phyloP scores from a whole-genome alignment of 53 echinoderm and acorn worm species.

The Astropecten irregularis region DNA sequence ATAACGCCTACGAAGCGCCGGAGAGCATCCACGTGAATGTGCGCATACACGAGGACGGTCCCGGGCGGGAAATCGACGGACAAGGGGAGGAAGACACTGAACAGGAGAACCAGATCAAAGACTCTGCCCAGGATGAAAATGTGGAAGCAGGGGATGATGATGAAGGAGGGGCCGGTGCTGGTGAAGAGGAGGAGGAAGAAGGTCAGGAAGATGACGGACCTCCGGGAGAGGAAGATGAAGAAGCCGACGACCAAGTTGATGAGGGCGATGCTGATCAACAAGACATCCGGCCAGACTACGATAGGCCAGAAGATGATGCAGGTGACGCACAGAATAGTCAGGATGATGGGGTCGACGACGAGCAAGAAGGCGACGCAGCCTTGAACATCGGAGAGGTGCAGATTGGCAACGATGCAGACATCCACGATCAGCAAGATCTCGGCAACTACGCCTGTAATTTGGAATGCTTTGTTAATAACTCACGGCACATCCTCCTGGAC shows the following conservation, averaged over 20 bases:
- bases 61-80: no score
- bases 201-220: neutral
- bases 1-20: no score
- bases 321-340: conserved; percentile 66
- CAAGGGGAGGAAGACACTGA: no score
- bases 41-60: no score
- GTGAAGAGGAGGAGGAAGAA: neutral
- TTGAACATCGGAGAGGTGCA: conserved; percentile 67
- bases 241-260: no score
- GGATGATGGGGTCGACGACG: conserved; percentile 62
- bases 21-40: no score
- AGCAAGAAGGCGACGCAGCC: conserved; percentile 66
- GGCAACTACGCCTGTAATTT: neutral
- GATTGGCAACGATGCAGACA: neutral
- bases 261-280: no score
- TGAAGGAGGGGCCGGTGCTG: neutral
- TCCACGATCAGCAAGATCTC: neutral
- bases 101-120: no score
- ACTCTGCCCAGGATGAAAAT: no score
- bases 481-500: no score
- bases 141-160: neutral
- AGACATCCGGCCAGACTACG: no score
- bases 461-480: no score
- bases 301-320: conserved; percentile 68
- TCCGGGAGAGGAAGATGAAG: neutral